Base-by-base conservation (phyloP, 2,888 invertebrate species). In the Lasioglossum lativentre region DNA sequence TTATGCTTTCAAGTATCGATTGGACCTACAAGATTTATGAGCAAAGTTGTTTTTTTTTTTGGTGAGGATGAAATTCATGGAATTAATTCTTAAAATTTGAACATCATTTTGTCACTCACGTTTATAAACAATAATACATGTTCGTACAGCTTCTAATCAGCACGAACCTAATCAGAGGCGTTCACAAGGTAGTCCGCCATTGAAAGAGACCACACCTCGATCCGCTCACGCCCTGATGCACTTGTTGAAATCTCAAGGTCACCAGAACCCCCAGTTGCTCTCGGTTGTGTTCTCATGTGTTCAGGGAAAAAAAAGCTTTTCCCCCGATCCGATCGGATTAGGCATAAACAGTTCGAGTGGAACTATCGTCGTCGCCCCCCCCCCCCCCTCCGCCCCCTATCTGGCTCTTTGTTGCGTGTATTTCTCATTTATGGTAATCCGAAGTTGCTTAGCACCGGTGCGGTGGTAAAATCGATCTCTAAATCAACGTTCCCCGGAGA, bases 241-340 rank as follows among this genome's bases (percentile, higher is more conserved):
- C 63, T 78, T 82, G 82, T 81, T 84, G 66, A 83, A 75, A 72
- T 82, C 59, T 78, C 78, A 78, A 71, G 75, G 83, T 27, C 27
- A 27, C 23, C 52, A n/a, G n/a, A n/a, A n/a, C n/a, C n/a, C 1
- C 27, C 14, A 59, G 59, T 59, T 59, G 2, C 23, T 8, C 59
- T 27, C 27, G 59, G 27, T 10, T n/a, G 27, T 27, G 14, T 27
- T 59, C 59, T 27, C 27, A 27, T 14, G 27, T 59, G 27, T 14
- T 27, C 14, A 59, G 27, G 14, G 14, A 14, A 27, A 4, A 59
- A 59, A 59, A 27, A 1, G 27, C 12, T 59, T 59, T 27, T 27
- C n/a, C 14, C 19, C 10, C 12, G 27, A 27, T n/a, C 1, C 10
- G 27, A 27, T 59, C 59, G 1, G 14, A n/a, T 59, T 59, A 27